phyloP scores from a whole-genome alignment of 2,113 vertebrate species.

The Leptobrachium leishanense region DNA sequence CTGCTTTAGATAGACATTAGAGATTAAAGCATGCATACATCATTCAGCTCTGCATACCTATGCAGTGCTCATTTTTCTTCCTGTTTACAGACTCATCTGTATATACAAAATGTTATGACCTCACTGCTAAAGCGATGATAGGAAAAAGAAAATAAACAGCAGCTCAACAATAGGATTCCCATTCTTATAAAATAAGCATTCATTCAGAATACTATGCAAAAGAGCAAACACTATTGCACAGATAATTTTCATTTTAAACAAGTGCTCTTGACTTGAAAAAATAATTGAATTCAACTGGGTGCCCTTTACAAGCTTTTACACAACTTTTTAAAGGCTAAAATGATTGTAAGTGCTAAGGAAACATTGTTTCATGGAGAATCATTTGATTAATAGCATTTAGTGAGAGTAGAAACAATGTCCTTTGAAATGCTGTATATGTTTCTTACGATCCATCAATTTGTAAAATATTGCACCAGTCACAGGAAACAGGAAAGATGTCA shows the following conservation, averaged over 20 bases:
- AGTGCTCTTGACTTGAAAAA: constrained; percentile 35
- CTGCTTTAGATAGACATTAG: not conserved
- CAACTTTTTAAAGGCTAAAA: constrained; percentile 30
- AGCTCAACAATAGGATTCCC: constrained; percentile 14
- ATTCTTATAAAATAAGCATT: constrained; percentile 14
- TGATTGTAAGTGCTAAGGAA: constrained; percentile 16
- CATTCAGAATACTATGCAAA: constrained; percentile 22
- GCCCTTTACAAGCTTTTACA: constrained; percentile 15
- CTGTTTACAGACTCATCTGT: constrained; percentile 7
- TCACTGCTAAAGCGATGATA: constrained; percentile 19
- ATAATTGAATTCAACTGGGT: constrained; percentile 30
- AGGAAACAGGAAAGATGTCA: not conserved
- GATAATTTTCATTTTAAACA: constrained; percentile 35
- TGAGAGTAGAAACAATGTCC: not conserved
- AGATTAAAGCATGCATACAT: constrained; percentile 2
- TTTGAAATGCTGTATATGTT: constrained; percentile 4
- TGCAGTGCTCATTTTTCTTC: constrained; percentile 23
- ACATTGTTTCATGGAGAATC: constrained; percentile 1
- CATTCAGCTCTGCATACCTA: not conserved
- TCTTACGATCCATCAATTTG: not conserved
- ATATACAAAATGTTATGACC: constrained; percentile 20
- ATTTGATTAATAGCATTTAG: too few species aligned
- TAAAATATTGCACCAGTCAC: not conserved
- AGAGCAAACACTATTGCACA: constrained; percentile 6
- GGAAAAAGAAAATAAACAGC: constrained; percentile 26